Evolutionary conservation across 2,797 vertebrate genomes (phyloP), one percentile per base, ranked within the genome.

Genomic region (Enteromius paludinosus): DNA sequence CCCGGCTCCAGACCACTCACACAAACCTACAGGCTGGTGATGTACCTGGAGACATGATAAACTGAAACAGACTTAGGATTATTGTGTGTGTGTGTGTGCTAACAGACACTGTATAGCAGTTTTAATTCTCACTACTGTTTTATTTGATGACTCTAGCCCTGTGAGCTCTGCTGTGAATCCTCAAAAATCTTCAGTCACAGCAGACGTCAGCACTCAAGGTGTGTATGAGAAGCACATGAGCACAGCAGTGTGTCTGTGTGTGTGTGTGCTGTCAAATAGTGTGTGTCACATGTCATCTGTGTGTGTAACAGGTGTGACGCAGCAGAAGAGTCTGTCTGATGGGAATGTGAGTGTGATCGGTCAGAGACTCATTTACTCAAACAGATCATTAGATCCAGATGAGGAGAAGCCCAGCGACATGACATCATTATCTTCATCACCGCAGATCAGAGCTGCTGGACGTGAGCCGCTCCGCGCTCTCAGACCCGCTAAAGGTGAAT

Each of bases 341-440:
- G 94, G 95, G 85, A 94, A 92, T 1, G 94, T 95, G 84, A 94
- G 93, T 56, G 52, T 96, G 45, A 91, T 96, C 65, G 96, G 96
- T 23, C 95, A 95, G 43, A 90, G 89, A 83, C 89, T 96, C 79
- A 85, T 87, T 84, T 95, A 93, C 85, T 92, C 92, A 77, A 96
- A 93, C 1, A 93, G 93, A 83, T 83, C 87, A 45, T 85, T 89
- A 65, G 94, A 93, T 88, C 79, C 81, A 30, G 94, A 95, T 74
- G 94, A 94, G 61, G 87, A 91, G 74, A 86, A 77, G 70, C 85
- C 71, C 28, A 87, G 82, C 20, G 93, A 90, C 54, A 56, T 83
- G 15, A 54, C 45, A 12, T 91, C 92, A 59, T 83, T 86, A 49
- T 81, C 88, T 12, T 92, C 92, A 56, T 83, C 87, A 43, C 81